Evolutionary conservation across 2,113 vertebrate genomes (phyloP).

Genomic region (Halichoeres trimaculatus): DNA sequence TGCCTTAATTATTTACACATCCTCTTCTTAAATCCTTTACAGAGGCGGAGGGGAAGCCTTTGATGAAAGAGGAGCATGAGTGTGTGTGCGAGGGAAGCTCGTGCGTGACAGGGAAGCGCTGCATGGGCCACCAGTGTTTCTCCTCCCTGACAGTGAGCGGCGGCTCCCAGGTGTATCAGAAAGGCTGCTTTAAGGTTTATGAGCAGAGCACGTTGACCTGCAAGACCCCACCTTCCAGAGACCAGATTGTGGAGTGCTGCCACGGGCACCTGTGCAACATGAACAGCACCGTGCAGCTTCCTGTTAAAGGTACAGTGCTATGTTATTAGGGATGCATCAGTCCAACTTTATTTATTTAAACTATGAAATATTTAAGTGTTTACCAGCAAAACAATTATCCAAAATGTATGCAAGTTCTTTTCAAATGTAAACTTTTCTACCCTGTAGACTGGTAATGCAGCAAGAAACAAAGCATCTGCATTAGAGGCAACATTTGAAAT

Average conservation of each 20-base stretch:
- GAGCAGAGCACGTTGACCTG: conserved; percentile 97
- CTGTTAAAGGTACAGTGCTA: conserved; percentile 85
- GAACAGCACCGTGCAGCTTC: conserved; percentile 92
- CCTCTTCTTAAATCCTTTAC: conserved; percentile 44
- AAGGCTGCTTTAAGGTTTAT: conserved; percentile 96
- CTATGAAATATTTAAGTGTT: too few relatives aligned
- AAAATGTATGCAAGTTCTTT: too few relatives aligned
- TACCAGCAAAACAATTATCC: too few relatives aligned
- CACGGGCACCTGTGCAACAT: conserved; percentile 94
- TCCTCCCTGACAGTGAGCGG: conserved; percentile 90
- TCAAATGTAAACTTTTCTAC: too few relatives aligned
- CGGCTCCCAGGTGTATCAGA: conserved; percentile 90
- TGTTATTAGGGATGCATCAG: conserved; percentile 8
- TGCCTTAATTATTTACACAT: not conserved
- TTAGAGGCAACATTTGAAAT: too few relatives aligned
- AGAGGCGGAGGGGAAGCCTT: conserved; percentile 86
- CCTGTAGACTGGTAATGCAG: too few relatives aligned
- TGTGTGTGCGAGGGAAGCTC: conserved; percentile 96
- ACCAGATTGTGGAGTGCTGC: conserved; percentile 97
- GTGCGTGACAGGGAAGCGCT: conserved; percentile 89
- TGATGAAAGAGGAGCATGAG: conserved; percentile 85
- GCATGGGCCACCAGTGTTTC: conserved; percentile 94
- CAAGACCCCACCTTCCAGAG: conserved; percentile 93
- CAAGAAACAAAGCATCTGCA: too few relatives aligned
- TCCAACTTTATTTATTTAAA: too few relatives aligned